Evolutionary conservation across 2,888 invertebrate species (phyloP), one percentile per base, ranked within the genome.

Genomic region (Pammene aurita): DNA sequence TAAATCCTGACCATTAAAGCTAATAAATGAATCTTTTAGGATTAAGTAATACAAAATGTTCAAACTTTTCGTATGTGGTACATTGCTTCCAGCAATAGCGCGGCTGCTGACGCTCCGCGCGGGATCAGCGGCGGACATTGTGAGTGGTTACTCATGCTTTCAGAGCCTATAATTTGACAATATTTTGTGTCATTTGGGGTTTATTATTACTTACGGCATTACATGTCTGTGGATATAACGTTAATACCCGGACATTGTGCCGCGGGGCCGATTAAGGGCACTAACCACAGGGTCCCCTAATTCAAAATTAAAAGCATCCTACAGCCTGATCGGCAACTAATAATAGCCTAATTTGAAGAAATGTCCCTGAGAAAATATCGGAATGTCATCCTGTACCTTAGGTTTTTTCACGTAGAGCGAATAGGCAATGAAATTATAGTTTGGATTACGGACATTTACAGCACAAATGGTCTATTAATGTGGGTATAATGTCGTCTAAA

Each of bases 221-320:
- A 92, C 90, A 82, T 80, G 87, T 82, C 84, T 86, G 87, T 87
- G 88, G 91, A 90, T 91, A 89, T 88, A 89, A 88, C 81, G 86
- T 86, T 92, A 88, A 91, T 90, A 90, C 86, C 82, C 82, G 85
- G 84, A 85, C 84, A 79, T 76, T 80, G 83, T 80, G 85, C 86
- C 84, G 82, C 82, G 80, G 84, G 83, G 84, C 78, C 90, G 92
- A 92, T 92, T 92, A 92, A 89, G 91, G 91, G 82, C 81, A 78
- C 82, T 92, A 92, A 92, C 90, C 87, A 92, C 88, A 89, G 92
- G 90, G 82, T 86, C 85, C 88, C 88, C 91, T 92, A 92, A 92
- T 92, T 92, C 89, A 92, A 91, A 91, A 92, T 92, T 92, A 92
- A 92, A 92, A 92, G 92, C 91, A 92, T 91, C 92, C 89, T 89